These are phyloP conservation scores for Netelia virgata DNA, from an alignment of 2,888 invertebrate genomes.

Conservation along the genomic window DNA sequence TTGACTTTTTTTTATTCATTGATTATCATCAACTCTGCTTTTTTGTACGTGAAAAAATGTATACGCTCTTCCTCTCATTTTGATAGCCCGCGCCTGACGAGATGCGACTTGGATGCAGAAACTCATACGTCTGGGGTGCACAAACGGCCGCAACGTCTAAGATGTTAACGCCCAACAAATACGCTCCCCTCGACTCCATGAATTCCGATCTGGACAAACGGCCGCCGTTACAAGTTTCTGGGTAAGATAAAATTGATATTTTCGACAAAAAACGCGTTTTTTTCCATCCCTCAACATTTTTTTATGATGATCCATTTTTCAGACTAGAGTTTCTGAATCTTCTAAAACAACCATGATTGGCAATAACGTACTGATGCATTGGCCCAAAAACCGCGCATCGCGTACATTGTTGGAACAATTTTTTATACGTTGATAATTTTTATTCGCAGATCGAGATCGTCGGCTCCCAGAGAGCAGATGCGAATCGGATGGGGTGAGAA, in stretches of 20 bases:
- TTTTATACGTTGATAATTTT: constrained; percentile 29
- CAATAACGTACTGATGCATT: constrained; percentile 53
- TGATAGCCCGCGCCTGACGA: constrained; percentile 84
- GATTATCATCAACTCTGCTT: background rate
- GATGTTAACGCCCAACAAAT: constrained; percentile 84
- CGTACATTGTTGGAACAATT: background rate
- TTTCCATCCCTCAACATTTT: background rate
- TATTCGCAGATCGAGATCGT: constrained; percentile 80
- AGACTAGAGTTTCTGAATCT: constrained; percentile 83
- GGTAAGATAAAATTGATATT: constrained; percentile 73
- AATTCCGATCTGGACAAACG: constrained; percentile 80
- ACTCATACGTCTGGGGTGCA: constrained; percentile 79
- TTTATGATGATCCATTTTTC: constrained; percentile 72
- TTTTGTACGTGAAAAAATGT: constrained; percentile 2
- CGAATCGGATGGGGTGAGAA: constrained; percentile 80
- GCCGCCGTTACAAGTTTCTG: constrained; percentile 78
- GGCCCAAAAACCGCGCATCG: background rate
- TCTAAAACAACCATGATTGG: constrained; percentile 74
- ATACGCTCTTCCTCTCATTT: background rate
- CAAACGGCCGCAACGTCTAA: constrained; percentile 72
- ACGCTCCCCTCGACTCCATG: constrained; percentile 85
- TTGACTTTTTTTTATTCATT: background rate
- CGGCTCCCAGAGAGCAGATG: constrained; percentile 80
- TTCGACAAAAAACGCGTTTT: background rate
- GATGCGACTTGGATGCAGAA: constrained; percentile 84